Evolutionary conservation across 2,797 vertebrate species (phyloP).

Genomic region (Cossypha caffra): DNA sequence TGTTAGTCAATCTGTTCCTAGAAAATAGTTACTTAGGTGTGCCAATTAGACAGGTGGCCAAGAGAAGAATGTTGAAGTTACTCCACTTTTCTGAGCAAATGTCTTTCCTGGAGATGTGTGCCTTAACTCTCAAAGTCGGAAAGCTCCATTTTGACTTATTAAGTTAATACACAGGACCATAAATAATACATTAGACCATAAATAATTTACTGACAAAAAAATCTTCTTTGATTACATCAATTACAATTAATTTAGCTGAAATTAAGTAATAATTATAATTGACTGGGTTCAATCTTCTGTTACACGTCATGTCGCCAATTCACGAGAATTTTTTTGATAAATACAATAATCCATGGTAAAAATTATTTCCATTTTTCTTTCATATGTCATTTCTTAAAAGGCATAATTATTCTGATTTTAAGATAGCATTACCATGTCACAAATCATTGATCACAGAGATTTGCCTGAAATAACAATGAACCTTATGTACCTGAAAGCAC

Average conservation of each 20-base stretch:
- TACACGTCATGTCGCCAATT: not conserved
- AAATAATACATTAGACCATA: not conserved
- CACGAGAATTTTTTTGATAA: not conserved
- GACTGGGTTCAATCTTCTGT: not conserved
- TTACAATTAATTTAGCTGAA: not conserved
- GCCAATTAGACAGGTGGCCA: not conserved
- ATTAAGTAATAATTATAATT: not conserved
- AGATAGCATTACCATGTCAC: not conserved
- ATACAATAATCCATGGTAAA: not conserved
- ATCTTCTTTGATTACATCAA: not conserved
- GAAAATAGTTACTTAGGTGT: not conserved
- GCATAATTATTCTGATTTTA: not conserved
- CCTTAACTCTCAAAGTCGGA: not conserved
- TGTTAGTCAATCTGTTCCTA: not conserved
- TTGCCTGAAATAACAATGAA: not conserved
- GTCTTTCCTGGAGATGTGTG: not conserved
- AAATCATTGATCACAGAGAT: not conserved
- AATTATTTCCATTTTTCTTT: not conserved
- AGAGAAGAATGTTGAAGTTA: not conserved
- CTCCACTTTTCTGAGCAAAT: not conserved
- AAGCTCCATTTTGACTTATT: not conserved
- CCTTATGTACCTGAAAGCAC: not conserved
- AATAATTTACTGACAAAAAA: not conserved
- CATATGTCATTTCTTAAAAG: not conserved
- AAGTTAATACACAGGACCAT: not conserved